These are phyloP conservation scores for Halcyon malimbica DNA, from an alignment of 2,113 vertebrate species.

Conservation along the genomic window DNA sequence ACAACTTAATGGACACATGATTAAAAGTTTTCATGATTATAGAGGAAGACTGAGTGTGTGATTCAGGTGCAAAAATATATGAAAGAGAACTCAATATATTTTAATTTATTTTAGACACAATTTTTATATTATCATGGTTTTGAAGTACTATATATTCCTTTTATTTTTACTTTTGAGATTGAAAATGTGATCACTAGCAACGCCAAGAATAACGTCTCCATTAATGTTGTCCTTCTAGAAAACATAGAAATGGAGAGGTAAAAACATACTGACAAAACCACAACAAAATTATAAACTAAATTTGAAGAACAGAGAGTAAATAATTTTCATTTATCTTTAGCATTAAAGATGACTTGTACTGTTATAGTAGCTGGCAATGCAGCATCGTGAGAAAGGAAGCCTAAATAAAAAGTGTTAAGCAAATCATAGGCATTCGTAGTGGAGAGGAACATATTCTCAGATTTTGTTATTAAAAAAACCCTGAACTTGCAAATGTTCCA, in stretches of 20 bases:
- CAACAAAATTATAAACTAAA: not conserved
- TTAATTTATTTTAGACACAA: not conserved
- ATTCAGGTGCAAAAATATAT: not conserved
- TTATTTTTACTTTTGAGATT: not conserved
- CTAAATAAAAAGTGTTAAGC: not conserved
- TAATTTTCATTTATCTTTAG: not conserved
- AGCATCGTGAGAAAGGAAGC: not conserved
- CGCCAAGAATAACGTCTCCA: not conserved
- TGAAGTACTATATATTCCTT: not conserved
- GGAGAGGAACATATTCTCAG: not conserved
- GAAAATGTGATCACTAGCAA: not conserved
- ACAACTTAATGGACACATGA: not conserved
- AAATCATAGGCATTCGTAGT: not conserved
- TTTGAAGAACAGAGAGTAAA: not conserved
- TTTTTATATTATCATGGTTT: not conserved
- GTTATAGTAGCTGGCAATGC: not conserved
- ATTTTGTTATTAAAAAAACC: not conserved
- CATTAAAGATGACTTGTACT: not conserved
- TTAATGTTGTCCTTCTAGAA: not conserved
- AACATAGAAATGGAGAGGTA: not conserved
- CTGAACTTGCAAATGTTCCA: not conserved
- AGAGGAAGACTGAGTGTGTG: not conserved
- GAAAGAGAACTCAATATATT: not conserved
- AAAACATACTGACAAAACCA: not conserved
- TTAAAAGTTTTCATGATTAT: not conserved